Base-by-base conservation (phyloP, 2,113 vertebrate genomes). In the Indri indri region DNA sequence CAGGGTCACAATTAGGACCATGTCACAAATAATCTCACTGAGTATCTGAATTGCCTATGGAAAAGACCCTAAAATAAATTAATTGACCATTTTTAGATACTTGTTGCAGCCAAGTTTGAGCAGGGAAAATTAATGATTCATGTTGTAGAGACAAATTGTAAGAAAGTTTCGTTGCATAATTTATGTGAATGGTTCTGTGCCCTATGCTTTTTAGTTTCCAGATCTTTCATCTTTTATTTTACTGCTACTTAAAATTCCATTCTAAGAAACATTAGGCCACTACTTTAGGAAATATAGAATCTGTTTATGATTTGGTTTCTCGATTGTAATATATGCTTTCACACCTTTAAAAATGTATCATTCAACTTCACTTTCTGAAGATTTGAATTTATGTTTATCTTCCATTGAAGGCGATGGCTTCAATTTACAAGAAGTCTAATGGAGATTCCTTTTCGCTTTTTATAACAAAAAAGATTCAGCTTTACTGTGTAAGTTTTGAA, bases 221-320 rank as follows among this genome's bases (percentile, higher is more conserved):
- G 45, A 88, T 42, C 52, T 82, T 95, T 97, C 66, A 87, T 63
- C 12, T 97, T 96, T 90, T 23, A 16, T 59, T 97, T 97, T 97
- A 66, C 85, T 86, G 57, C 65, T 97, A 65, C 92, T 98, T 66
- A 89, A 97, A 98, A 98, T 95, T 30, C 17, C 40, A 95, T 40
- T 34, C 13, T 16, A 96, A 95, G 91, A 96, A 96, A 97, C 63
- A 88, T 68, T 85, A 68, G 40, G 84, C 3, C 3, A 3, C 37
- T 54, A 4, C 94, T 98, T 97, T 96, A 89, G 95, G 63, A 11
- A 63, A 86, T 47, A 88, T 0, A 1, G 81, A 90, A 88, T 97
- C 94, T 96, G 40, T 87, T 59, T 97, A 88, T 81, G 40, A 77
- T 83, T 95, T 95, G 66, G 83, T 96, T 76, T 93, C 88, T 92